These are phyloP conservation scores for Cherax quadricarinatus DNA, from an alignment of 1,140 invertebrate genomes.

Conservation along the genomic window DNA sequence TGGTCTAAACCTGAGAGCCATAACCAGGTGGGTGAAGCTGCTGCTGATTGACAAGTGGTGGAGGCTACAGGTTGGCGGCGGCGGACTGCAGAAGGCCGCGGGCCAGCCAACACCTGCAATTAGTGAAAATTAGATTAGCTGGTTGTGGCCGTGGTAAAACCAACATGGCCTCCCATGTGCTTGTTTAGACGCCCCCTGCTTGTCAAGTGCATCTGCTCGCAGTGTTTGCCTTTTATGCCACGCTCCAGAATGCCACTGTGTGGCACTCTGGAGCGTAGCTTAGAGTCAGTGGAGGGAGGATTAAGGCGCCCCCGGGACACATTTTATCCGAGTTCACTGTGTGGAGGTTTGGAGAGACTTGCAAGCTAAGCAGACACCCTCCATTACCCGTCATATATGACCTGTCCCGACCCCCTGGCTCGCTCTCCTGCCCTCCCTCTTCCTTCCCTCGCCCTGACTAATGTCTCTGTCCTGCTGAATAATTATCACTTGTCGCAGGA, in stretches of 20 bases:
- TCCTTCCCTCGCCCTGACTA: not conserved
- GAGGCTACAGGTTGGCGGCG: slow-evolving; percentile 7
- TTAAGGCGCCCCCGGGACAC: not conserved
- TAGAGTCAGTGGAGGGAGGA: not conserved
- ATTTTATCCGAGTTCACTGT: not conserved
- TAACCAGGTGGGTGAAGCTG: not conserved
- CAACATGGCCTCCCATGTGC: slow-evolving; percentile 21
- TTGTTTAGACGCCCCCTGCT: not conserved
- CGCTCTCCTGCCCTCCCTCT: not conserved
- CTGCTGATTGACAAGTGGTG: slow-evolving; percentile 40
- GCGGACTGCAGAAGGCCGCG: slow-evolving; percentile 28
- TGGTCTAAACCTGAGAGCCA: not conserved
- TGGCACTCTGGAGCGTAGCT: not conserved
- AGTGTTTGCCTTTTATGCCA: not conserved
- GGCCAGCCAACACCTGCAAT: slow-evolving; percentile 39
- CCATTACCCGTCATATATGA: not conserved
- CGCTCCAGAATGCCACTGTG: not conserved
- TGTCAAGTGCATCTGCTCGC: not conserved
- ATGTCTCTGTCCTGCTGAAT: slow-evolving; percentile 19
- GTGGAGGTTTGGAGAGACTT: not conserved
- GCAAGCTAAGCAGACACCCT: not conserved
- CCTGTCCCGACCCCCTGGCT: not conserved
- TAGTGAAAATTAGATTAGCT: slow-evolving; percentile 66
- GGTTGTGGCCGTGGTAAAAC: slow-evolving; percentile 59
- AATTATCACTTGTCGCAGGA: slow-evolving; percentile 9